phyloP scores from a whole-genome alignment of 2,888 invertebrate genomes.

The Agriotes lineatus region DNA sequence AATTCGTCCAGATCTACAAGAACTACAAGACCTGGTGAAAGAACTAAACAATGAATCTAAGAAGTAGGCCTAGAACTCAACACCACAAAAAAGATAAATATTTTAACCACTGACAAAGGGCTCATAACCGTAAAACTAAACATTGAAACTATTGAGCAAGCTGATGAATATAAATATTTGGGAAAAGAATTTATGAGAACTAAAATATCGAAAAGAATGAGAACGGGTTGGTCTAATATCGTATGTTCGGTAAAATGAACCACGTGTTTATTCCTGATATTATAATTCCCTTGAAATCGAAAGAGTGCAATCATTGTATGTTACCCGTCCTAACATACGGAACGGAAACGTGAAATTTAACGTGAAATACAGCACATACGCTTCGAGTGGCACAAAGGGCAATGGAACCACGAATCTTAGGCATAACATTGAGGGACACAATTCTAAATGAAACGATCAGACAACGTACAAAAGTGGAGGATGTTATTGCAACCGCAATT shows the following conservation, averaged over 20 bases:
- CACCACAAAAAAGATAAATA: neutral
- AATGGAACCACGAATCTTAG: neutral
- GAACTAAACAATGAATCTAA: neutral
- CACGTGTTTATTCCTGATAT: neutral
- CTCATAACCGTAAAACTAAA: neutral
- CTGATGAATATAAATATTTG: neutral
- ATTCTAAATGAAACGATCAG: neutral
- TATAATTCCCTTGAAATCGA: neutral
- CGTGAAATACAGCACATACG: neutral
- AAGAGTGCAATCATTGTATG: neutral
- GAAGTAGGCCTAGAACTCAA: neutral
- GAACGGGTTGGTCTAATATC: neutral
- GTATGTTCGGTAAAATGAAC: too few species aligned
- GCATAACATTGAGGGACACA: neutral
- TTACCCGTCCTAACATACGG: neutral
- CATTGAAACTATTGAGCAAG: neutral
- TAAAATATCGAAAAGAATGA: neutral
- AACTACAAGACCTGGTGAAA: neutral
- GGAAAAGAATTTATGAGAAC: neutral
- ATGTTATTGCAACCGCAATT: neutral
- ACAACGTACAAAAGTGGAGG: too few species aligned
- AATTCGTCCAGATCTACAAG: too few species aligned
- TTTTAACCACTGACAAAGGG: neutral
- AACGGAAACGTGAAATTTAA: neutral
- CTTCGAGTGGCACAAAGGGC: too few species aligned